These are phyloP conservation scores for Pionites leucogaster DNA, from an alignment of 2,113 vertebrate genomes.

Conservation along the genomic window DNA sequence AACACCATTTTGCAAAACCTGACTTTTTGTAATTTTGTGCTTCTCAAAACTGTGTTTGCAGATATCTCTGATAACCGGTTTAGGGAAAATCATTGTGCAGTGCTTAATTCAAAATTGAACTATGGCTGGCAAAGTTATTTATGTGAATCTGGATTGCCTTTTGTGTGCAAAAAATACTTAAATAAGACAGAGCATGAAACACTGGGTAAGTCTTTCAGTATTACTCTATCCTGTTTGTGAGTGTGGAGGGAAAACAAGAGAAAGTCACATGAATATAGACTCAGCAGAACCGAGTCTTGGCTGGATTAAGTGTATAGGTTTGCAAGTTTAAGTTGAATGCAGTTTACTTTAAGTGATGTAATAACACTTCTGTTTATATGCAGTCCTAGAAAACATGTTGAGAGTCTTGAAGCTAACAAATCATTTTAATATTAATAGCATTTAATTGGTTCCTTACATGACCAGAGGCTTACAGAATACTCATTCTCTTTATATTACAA, in stretches of 20 bases:
- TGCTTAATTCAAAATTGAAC: conserved; percentile 75
- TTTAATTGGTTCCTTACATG: background rate
- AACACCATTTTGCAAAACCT: background rate
- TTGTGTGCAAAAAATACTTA: conserved; percentile 89
- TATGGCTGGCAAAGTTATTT: conserved; percentile 81
- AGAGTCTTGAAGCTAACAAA: background rate
- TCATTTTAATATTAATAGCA: background rate
- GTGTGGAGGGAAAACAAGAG: background rate
- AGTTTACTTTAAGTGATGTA: background rate
- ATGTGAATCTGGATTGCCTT: conserved; percentile 87
- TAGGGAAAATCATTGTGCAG: conserved; percentile 80
- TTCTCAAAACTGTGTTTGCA: conserved; percentile 63
- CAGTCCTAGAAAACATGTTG: background rate
- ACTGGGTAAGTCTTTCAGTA: conserved; percentile 77
- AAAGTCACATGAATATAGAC: background rate
- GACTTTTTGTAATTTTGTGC: background rate
- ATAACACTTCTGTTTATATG: background rate
- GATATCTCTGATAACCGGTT: conserved; percentile 45
- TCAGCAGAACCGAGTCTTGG: background rate
- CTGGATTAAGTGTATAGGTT: background rate
- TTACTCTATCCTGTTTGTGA: background rate
- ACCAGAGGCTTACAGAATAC: background rate
- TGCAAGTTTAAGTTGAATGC: background rate
- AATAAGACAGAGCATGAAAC: conserved; percentile 74
- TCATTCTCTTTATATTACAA: background rate